These are phyloP conservation scores for Tiliacea citrago DNA, from an alignment of 2,888 invertebrate species.

Conservation along the genomic window DNA sequence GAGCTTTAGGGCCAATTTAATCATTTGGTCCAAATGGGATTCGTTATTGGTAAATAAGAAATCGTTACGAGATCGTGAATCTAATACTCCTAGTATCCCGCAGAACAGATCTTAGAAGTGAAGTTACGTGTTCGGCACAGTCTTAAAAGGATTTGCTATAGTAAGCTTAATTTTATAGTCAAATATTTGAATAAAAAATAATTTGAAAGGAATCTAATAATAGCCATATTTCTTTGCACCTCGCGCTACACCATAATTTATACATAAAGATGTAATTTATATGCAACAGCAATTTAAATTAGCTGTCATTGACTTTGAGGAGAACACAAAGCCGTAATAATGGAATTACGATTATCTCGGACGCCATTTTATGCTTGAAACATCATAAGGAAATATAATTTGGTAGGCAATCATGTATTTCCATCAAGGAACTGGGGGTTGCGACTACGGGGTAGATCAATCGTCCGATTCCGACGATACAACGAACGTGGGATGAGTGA, in stretches of 20 bases:
- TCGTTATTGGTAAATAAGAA: conserved; percentile 61
- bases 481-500: conserved; percentile 3
- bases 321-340: conserved; percentile 36
- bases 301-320: conserved; percentile 34
- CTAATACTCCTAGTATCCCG: conserved; percentile 17
- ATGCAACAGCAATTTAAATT: conserved; percentile 34
- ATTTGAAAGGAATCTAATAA: neutral
- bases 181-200: neutral
- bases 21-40: conserved; percentile 75
- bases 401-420: conserved; percentile 41
- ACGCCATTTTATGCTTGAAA: conserved; percentile 47
- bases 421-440: conserved; percentile 25
- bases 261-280: neutral
- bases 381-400: conserved; percentile 52
- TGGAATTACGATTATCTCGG: conserved; percentile 47
- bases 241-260: neutral
- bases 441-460: conserved; percentile 26
- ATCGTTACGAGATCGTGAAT: conserved; percentile 30
- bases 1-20: conserved; percentile 78
- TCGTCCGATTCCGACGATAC: conserved; percentile 17
- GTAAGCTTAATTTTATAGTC: neutral
- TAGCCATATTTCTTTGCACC: neutral
- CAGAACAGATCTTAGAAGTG: neutral
- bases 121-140: neutral
- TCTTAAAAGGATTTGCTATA: neutral